Evolutionary conservation across 1,140 invertebrate genomes (phyloP).

Genomic region (Danaus plexippus): DNA sequence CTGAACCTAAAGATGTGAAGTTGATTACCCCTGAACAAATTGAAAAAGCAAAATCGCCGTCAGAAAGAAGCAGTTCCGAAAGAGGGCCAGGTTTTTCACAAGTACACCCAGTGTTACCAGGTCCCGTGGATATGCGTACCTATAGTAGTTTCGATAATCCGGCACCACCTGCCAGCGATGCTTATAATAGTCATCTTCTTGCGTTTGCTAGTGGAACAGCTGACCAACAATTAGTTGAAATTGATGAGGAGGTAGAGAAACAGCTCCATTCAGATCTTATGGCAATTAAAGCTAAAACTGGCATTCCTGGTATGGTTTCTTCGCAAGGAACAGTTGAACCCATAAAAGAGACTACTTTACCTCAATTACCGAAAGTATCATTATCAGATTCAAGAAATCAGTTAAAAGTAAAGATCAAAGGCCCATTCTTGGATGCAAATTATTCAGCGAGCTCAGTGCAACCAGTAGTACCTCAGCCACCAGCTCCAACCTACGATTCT

Average conservation of each 20-base stretch:
- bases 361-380: conserved; percentile 76
- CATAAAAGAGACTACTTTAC: conserved; percentile 65
- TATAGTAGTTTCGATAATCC: conserved; percentile 75
- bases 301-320: conserved; percentile 33
- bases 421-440: conserved; percentile 85
- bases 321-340: conserved; percentile 62
- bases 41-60: conserved; percentile 38
- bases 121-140: conserved; percentile 89
- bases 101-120: conserved; percentile 82
- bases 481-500: conserved; percentile 67
- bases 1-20: conserved; percentile 45
- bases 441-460: conserved; percentile 74
- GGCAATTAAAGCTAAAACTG: conserved; percentile 59
- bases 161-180: conserved; percentile 37
- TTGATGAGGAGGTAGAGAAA: conserved; percentile 86
- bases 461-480: conserved; percentile 72
- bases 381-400: conserved; percentile 85
- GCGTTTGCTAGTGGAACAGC: conserved; percentile 76
- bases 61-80: conserved; percentile 31
- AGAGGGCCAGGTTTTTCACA: conserved; percentile 66
- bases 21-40: conserved; percentile 33
- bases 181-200: conserved; percentile 76
- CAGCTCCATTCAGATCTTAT: conserved; percentile 79
- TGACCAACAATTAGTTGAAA: conserved; percentile 78
- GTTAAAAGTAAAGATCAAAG: conserved; percentile 92